Base-by-base conservation (phyloP, 2,113 vertebrate species). In the Rhinoderma darwinii region DNA sequence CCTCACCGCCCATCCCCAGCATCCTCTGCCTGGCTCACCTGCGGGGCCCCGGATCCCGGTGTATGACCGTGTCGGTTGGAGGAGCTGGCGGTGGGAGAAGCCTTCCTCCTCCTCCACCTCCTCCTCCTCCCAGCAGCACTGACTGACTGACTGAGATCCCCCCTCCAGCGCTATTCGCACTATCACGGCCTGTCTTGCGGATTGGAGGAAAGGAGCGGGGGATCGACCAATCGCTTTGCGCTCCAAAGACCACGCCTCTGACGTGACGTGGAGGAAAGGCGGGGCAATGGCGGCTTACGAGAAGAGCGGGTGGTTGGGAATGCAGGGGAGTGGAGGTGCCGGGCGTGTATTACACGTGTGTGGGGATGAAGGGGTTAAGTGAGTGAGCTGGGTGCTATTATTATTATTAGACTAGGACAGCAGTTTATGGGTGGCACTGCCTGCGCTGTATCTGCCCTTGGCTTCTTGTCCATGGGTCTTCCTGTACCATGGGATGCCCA, bases 11-110 rank as follows among this genome's bases (percentile, higher is more conserved):
- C 6, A 0, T 35, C 75, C 47, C 37, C 1, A 18, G 30, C 41
- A 68, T 63, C 70, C 63, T 47, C 35, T 4, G 83, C 37, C 70
- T 14, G 35, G 25, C 85, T 87, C 85, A 87, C 85, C 85, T 87
- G 85, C 79, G 85, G 85, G 66, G 32, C 85, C 77, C 85, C 68
- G 89, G 80, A 84, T 75, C 84, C 86, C 85, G 85, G 85, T 73
- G 85, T 87, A 8, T 61, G 66, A 61, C 66, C 37, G 85, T 79
- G 22, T 68, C 74, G 56, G 84, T 12, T 47, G 85, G 85, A 87
- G 85, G 85, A 87, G 85, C 77, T 82, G 85, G 85, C 35, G 85
- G 85, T 72, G 70, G 84, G 77, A 86, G 76, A 70, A 44, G 68
- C 61, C 84, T 86, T 86, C 84, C 84, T 68, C 84, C 84, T 50